These are phyloP conservation scores for Pocota personata DNA, from an alignment of 2,888 invertebrate species.

Conservation along the genomic window DNA sequence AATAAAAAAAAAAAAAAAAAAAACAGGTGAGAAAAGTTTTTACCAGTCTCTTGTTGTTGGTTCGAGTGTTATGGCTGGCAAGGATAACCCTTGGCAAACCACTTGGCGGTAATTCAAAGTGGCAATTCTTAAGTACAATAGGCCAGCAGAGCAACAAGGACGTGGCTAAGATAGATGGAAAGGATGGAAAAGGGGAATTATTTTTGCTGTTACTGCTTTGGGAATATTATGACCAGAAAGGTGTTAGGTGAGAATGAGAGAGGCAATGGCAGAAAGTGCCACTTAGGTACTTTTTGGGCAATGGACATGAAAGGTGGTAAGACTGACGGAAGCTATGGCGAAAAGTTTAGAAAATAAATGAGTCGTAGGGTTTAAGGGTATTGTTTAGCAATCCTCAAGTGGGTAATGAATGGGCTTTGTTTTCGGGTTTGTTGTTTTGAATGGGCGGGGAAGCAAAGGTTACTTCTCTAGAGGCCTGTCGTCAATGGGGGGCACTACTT, in stretches of 20 bases:
- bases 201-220: slow-evolving; percentile 32
- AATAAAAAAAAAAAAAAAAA: slow-evolving; percentile 5
- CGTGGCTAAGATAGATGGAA: neutral
- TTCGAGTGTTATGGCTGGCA: slow-evolving; percentile 46
- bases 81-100: slow-evolving; percentile 69
- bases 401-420: slow-evolving; percentile 58
- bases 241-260: slow-evolving; percentile 54
- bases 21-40: slow-evolving; percentile 45
- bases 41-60: slow-evolving; percentile 11
- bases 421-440: neutral
- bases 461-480: neutral
- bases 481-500: slow-evolving; percentile 8
- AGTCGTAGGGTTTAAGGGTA: slow-evolving; percentile 65
- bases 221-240: slow-evolving; percentile 59
- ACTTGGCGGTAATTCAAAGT: slow-evolving; percentile 73
- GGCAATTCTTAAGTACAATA: slow-evolving; percentile 69
- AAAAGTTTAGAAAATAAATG: slow-evolving; percentile 71
- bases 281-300: slow-evolving; percentile 47
- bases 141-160: slow-evolving; percentile 31
- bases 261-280: slow-evolving; percentile 34
- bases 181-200: neutral
- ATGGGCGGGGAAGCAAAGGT: neutral
- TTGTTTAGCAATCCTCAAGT: slow-evolving; percentile 71
- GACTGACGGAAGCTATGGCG: slow-evolving; percentile 20
- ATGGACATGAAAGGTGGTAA: slow-evolving; percentile 28